Evolutionary conservation across 2,888 invertebrate genomes (phyloP), one percentile per base, ranked within the genome.

Genomic region (Perdita meconis): DNA sequence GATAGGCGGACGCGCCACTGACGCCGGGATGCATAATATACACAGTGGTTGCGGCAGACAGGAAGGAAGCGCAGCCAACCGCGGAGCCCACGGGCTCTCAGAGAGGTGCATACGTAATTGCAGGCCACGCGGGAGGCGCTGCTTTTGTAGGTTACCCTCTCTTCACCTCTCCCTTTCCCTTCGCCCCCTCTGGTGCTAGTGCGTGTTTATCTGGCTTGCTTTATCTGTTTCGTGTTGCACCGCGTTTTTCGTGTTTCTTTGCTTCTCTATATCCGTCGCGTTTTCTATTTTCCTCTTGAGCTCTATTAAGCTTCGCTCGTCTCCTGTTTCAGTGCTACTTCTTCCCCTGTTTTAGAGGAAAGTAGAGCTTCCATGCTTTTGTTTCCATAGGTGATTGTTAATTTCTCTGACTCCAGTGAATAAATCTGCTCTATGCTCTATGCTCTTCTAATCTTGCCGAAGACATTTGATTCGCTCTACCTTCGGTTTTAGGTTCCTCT

Each of bases 61-160:
- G 92, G 91, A 92, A 92, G 92, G 91, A 92, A 92, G 91, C 91
- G 91, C 91, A 90, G 88, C 91, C 88, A 89, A 91, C 90, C 91
- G 92, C 87, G 89, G 89, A 90, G 90, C 90, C 90, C 86, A 87
- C 88, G 85, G 87, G 87, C 85, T 86, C 88, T 83, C 82, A 83
- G 88, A 90, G 90, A 89, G 90, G 89, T 90, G 90, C 90, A 90
- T 90, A 88, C 89, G 88, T 92, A 90, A 91, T 90, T 91, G 87
- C 89, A 86, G 89, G 86, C 88, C 89, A 86, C 89, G 82, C 88
- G 84, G 82, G 77, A 83, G 83, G 82, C 83, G 86, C 86, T 85
- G 87, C 85, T 89, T 87, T 86, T 75, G 72, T 82, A 61, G 67
- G 70, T 78, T 76, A 72, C 69, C 59, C 61, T 68, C 67, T 38